Evolutionary conservation across 2,888 invertebrate species (phyloP), one percentile per base, ranked within the genome.

Genomic region (Apodemia hepburni): DNA sequence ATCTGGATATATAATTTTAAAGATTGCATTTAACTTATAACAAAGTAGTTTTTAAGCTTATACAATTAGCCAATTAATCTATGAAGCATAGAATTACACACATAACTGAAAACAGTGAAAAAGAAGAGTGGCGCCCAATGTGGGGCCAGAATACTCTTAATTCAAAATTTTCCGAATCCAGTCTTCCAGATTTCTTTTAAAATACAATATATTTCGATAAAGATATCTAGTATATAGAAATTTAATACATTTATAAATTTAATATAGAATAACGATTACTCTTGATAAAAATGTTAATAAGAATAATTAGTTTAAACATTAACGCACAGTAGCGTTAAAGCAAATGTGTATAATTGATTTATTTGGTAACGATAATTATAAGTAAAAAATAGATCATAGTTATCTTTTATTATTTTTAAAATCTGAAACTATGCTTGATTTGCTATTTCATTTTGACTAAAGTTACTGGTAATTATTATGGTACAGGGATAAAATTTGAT

Each of bases 31-130:
- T 42, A n/a, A 61, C 45, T 61, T 42, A 29, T 45, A n/a, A 57
- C 29, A 4, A 58, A 27, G 45, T 61, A 33, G 27, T 61, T 58
- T 58, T 29, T 47, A 61, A 61, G 61, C 61, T 62, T 54, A 51
- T 61, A 62, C 58, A 58, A n/a, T 49, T 62, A 62, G 62, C 62
- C 62, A 62, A 62, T 62, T 33, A 62, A 62, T 58, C 47, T 58
- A 61, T 58, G 57, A 62, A 62, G 62, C 62, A 62, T 58, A 62
- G 58, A 62, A 35, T 47, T 58, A 58, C 54, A 57, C 27, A 54
- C 29, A 57, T 8, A 29, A 57, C 54, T 62, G 9, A 58, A 33
- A 49, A 47, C n/a, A 58, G 62, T 47, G n/a, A 58, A 12, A 35
- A 9, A 18, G 35, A 35, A 61, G 9, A 18, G 11, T 54, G 61